Evolutionary conservation across 2,113 vertebrate species (phyloP), one percentile per base, ranked within the genome.

Genomic region (Lutjanus erythropterus): DNA sequence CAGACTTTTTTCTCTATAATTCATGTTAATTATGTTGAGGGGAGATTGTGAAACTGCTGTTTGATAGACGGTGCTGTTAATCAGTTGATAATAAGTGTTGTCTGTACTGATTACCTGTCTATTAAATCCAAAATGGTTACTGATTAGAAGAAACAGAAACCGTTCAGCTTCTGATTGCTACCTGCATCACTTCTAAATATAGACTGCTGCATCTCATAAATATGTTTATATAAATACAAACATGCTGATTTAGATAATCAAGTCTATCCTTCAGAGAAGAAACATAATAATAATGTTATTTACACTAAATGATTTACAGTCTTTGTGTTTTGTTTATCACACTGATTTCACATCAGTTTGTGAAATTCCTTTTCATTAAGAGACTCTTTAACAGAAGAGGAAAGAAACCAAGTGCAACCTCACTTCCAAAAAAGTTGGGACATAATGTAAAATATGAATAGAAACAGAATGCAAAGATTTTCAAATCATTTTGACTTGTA

Each of bases 81-180:
- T 75, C 50, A 66, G 49, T 21, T 52, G 31, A 39, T 66, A 59
- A 49, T 49, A 60, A 71, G 44, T 62, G n/a, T 50, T 78, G 50
- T 71, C 70, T 60, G 37, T 6, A 6, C 33, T 71, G 19, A 86
- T 78, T 66, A 69, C 14, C 33, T 66, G 29, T 70, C 64, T 29
- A 53, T 35, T 75, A 61, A 29, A 49, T n/a, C n/a, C n/a, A 33
- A 73, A 55, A 80, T 61, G 15, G 4, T 56, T 25, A 25, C 74
- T 59, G 42, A 82, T 65, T 65, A 60, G 9, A 33, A 31, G 29
- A 39, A 46, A 52, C 0, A 9, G 6, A 35, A 19, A 39, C 8
- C 46, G 9, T 11, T 61, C 16, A 12, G 19, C 47, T 12, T 3
- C 49, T 59, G 47, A 61, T 42, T 67, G 5, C 37, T 49, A 41